These are phyloP conservation scores for Rhinoderma darwinii DNA, from an alignment of 2,113 vertebrate genomes.

Conservation along the genomic window DNA sequence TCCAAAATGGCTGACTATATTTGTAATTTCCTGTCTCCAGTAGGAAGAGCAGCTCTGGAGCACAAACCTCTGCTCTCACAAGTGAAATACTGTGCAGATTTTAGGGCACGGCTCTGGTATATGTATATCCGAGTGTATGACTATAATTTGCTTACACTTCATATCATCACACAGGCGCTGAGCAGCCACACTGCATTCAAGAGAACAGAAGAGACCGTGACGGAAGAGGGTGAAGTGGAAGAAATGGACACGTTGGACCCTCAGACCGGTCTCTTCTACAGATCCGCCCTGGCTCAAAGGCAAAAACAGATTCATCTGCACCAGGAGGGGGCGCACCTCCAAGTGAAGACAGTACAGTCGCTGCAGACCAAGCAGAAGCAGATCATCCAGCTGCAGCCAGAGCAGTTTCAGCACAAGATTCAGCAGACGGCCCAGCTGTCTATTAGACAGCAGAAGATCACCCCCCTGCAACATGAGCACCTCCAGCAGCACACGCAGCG, in stretches of 20 bases:
- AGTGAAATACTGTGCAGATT: too few species aligned
- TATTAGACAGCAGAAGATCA: constrained; percentile 81
- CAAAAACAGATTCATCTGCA: constrained; percentile 76
- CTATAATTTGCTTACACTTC: too few species aligned
- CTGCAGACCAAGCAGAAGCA: constrained; percentile 85
- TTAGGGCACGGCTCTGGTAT: too few species aligned
- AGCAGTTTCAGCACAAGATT: constrained; percentile 80
- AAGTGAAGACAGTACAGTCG: constrained; percentile 82
- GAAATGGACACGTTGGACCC: constrained; percentile 95
- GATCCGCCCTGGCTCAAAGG: constrained; percentile 82
- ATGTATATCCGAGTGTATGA: too few species aligned
- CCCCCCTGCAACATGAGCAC: constrained; percentile 76
- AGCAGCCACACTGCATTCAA: constrained; percentile 81
- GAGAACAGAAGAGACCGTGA: constrained; percentile 76
- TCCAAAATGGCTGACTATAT: too few species aligned
- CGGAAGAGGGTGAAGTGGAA: constrained; percentile 91
- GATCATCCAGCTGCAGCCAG: constrained; percentile 78
- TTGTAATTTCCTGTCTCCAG: too few species aligned
- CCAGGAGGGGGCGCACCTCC: constrained; percentile 79
- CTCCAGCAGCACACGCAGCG: constrained; percentile 73
- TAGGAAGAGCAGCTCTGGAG: too few species aligned
- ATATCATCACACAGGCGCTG: constrained; percentile 73
- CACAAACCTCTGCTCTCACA: too few species aligned
- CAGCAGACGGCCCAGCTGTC: constrained; percentile 80
- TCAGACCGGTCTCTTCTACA: constrained; percentile 96